Evolutionary conservation across 2,888 invertebrate genomes (phyloP).

Genomic region (Andrena marginata): DNA sequence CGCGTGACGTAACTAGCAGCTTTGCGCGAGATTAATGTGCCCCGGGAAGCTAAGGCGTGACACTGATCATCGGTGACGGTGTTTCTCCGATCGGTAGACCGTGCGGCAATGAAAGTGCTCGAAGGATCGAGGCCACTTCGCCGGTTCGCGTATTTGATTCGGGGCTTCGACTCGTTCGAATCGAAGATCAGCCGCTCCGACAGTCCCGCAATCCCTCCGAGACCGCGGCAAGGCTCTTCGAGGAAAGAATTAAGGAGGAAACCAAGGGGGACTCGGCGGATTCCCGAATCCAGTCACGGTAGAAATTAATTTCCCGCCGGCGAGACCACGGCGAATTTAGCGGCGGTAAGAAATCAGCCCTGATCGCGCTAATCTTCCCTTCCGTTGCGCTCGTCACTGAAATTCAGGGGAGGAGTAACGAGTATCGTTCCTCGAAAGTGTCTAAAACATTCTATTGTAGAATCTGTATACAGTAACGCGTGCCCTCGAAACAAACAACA

Average conservation of each 20-base stretch:
- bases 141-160: conserved; percentile 17
- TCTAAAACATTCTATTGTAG: too few species aligned
- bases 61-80: neutral
- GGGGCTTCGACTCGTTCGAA: conserved; percentile 29
- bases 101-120: neutral
- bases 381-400: neutral
- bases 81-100: neutral
- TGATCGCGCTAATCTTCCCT: conserved; percentile 38
- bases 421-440: neutral
- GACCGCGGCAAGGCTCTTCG: conserved; percentile 34
- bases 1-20: neutral
- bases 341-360: conserved; percentile 38
- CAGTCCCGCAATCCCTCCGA: conserved; percentile 43
- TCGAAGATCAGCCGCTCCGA: conserved; percentile 52
- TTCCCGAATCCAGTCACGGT: conserved; percentile 64
- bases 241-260: conserved; percentile 43
- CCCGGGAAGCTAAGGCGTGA: neutral
- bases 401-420: neutral
- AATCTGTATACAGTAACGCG: neutral
- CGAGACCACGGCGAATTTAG: conserved; percentile 35
- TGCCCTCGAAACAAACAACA: neutral
- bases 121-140: neutral
- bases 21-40: conserved; percentile 3
- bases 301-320: conserved; percentile 63
- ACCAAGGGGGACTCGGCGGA: conserved; percentile 31